These are phyloP conservation scores for Drosophila pandora DNA, from an alignment of 1,140 invertebrate species.

Conservation along the genomic window DNA sequence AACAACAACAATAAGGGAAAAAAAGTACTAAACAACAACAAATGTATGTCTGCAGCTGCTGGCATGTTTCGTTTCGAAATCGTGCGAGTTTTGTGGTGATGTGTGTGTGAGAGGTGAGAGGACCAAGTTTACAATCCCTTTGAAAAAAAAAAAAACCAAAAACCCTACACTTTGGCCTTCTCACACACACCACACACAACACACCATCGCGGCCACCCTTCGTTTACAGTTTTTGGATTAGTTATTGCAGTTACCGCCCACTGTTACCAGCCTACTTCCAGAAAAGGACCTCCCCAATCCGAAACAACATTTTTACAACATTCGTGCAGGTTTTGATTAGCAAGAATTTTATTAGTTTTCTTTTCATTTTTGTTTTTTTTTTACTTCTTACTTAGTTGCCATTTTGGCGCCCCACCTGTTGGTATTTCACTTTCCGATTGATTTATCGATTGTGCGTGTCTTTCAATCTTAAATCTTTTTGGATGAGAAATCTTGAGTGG, in stretches of 20 bases:
- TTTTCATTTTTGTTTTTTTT: conserved; percentile 17
- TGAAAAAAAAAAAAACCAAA: conserved; percentile 9
- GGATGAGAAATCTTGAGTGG: background rate
- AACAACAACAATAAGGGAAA: background rate
- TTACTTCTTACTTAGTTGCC: conserved; percentile 21
- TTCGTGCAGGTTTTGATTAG: conserved; percentile 77
- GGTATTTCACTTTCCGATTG: conserved; percentile 32
- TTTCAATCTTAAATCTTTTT: conserved; percentile 27
- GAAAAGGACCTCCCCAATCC: no score
- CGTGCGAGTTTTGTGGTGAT: conserved; percentile 16
- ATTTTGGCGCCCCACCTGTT: conserved; percentile 48
- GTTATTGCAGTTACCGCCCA: conserved; percentile 50
- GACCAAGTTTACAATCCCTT: conserved; percentile 51
- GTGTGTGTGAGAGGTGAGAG: conserved; percentile 20
- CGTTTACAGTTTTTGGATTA: conserved; percentile 51
- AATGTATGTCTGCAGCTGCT: conserved; percentile 42
- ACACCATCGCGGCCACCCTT: no score
- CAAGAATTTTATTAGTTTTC: conserved; percentile 54
- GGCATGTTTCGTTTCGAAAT: conserved; percentile 13
- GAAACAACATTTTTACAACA: conserved; percentile 42
- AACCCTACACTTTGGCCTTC: conserved; percentile 12
- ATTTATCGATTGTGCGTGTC: conserved; percentile 61
- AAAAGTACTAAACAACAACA: conserved; percentile 17
- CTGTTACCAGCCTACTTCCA: conserved; percentile 4
- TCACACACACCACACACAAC: background rate